These are phyloP conservation scores for Odontamblyopus rebecca DNA, from an alignment of 2,797 vertebrate genomes.

Conservation along the genomic window DNA sequence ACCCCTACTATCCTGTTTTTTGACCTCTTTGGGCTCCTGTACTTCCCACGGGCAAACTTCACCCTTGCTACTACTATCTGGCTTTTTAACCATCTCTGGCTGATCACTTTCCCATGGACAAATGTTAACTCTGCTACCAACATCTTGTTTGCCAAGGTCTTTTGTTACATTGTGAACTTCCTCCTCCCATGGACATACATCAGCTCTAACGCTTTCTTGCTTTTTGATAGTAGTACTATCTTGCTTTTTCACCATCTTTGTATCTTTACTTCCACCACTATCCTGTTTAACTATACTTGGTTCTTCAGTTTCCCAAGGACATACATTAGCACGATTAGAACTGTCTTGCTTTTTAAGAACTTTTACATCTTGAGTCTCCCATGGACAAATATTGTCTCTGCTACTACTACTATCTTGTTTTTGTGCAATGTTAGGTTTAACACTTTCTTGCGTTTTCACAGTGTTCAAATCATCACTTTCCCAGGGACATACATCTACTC, in stretches of 20 bases:
- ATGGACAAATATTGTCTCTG: slow-evolving; percentile 6
- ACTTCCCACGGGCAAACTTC: slow-evolving; percentile 28
- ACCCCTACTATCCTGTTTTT: background rate
- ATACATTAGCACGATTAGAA: accelerated
- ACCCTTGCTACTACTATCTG: background rate
- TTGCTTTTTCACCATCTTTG: slow-evolving; percentile 15
- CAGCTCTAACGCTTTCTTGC: background rate
- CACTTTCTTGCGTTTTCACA: background rate
- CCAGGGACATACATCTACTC: background rate
- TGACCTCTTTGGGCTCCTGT: background rate
- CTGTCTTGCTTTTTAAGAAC: background rate
- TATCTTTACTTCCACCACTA: background rate
- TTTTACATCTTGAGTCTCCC: slow-evolving; percentile 27
- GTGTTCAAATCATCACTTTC: background rate
- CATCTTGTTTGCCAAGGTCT: background rate
- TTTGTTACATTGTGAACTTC: background rate
- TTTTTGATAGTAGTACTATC: background rate
- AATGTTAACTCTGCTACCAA: background rate
- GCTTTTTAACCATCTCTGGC: background rate
- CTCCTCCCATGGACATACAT: slow-evolving; percentile 45
- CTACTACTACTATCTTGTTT: background rate
- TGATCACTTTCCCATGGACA: background rate
- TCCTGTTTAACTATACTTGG: slow-evolving; percentile 13
- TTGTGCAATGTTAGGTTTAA: slow-evolving; percentile 17
- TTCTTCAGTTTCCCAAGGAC: slow-evolving; percentile 36